Conservation (phyloP, 2,888 invertebrate genomes). For the Steromphala cineraria region DNA sequence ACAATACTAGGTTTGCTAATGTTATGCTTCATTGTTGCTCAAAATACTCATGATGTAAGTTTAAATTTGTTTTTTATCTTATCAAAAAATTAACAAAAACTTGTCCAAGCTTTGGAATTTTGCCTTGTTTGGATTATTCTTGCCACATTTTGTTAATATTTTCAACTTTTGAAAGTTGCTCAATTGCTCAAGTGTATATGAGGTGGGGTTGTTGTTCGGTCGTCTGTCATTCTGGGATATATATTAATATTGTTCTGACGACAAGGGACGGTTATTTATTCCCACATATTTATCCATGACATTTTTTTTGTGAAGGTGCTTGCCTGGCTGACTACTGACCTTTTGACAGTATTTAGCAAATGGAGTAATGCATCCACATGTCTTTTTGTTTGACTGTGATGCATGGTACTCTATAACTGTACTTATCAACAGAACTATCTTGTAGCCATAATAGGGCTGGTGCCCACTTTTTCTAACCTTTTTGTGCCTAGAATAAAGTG, state of each 20-base stretch:
- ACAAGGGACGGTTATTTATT: conserved; percentile 21
- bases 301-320: conserved; percentile 8
- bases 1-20: not conserved
- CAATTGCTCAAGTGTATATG: conserved; percentile 27
- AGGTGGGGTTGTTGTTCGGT: conserved; percentile 1
- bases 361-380: not conserved
- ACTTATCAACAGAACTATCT: not conserved
- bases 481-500: conserved; percentile 3
- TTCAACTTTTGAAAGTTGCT: conserved; percentile 24
- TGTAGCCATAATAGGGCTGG: conserved; percentile 12
- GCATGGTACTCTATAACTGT: not conserved
- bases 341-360: conserved; percentile 7
- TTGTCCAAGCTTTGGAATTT: conserved; percentile 21
- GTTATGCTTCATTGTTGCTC: conserved; percentile 3
- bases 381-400: not conserved
- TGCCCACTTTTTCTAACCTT: not conserved
- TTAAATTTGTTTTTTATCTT: not conserved
- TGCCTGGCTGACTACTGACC: conserved; percentile 4
- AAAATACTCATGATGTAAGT: conserved; percentile 5
- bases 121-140: conserved; percentile 20
- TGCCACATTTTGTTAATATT: conserved; percentile 19
- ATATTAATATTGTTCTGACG: not conserved
- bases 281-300: conserved; percentile 29
- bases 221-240: conserved; percentile 9
- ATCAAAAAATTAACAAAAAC: not conserved